Conservation (phyloP, 1,140 invertebrate genomes). For the Lordiphosa mommai region DNA sequence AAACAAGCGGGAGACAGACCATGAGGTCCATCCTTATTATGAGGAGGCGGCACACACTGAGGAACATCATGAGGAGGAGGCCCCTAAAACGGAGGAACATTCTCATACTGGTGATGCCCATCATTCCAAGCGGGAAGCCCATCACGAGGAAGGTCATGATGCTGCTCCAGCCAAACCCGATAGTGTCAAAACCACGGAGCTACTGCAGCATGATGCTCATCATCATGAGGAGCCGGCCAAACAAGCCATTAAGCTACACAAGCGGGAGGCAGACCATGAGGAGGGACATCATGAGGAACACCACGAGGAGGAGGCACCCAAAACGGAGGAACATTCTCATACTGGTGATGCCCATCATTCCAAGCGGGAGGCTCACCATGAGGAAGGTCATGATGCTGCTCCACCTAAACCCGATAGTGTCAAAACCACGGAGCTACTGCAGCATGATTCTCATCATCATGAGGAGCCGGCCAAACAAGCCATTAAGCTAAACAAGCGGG, state of each 20-base stretch:
- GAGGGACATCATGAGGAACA: background rate
- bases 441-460: background rate
- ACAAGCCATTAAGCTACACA: background rate
- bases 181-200: constrained; percentile 12
- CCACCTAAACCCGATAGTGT: background rate
- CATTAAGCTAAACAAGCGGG: background rate
- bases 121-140: constrained; percentile 17
- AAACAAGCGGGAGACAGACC: background rate
- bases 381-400: constrained; percentile 1
- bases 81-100: too few species aligned
- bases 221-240: background rate
- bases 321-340: background rate
- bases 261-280: background rate
- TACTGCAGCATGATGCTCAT: constrained; percentile 14
- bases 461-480: background rate
- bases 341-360: background rate
- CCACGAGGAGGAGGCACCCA: background rate
- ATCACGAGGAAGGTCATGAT: constrained; percentile 7
- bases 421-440: background rate
- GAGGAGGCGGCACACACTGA: background rate
- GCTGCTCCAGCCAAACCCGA: constrained; percentile 14
- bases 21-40: background rate
- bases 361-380: constrained; percentile 23
- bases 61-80: too few species aligned
- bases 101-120: background rate